These are phyloP conservation scores for Verasper variegatus DNA, from an alignment of 2,113 vertebrate species.

Conservation along the genomic window DNA sequence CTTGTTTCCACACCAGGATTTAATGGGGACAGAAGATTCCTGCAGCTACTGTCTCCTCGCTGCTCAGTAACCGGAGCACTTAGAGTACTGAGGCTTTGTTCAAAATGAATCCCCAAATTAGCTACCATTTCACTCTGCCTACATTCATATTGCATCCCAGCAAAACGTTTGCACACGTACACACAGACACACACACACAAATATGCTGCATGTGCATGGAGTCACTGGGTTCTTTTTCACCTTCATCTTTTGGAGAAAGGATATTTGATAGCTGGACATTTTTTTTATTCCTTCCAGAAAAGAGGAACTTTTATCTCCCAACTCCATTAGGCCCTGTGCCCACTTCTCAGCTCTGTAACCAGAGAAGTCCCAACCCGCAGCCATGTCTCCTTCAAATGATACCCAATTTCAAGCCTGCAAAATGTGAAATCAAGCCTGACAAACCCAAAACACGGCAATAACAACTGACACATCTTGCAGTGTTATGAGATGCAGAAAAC, in stretches of 20 bases:
- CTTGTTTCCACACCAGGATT: constrained; percentile 34
- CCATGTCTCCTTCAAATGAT: constrained; percentile 49
- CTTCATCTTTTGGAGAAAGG: constrained; percentile 16
- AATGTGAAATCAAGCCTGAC: constrained; percentile 52
- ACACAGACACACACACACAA: background rate
- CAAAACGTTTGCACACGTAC: background rate
- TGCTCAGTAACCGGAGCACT: constrained; percentile 40
- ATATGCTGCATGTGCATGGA: background rate
- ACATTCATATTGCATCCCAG: constrained; percentile 29
- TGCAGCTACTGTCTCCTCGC: constrained; percentile 22
- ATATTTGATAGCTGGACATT: constrained; percentile 41
- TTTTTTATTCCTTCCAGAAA: constrained; percentile 36
- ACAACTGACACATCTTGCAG: constrained; percentile 40
- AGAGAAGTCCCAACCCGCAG: constrained; percentile 39
- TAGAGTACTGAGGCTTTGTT: constrained; percentile 38
- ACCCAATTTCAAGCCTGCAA: constrained; percentile 39
- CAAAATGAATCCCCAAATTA: constrained; percentile 52
- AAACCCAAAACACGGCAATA: constrained; percentile 37
- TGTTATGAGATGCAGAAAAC: constrained; percentile 23
- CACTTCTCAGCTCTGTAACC: constrained; percentile 44
- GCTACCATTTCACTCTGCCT: constrained; percentile 24
- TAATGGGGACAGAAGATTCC: constrained; percentile 38
- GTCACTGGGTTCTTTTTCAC: constrained; percentile 45
- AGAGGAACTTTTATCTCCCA: constrained; percentile 51
- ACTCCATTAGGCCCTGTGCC: constrained; percentile 58